phyloP scores from a whole-genome alignment of 1,140 invertebrate species.

The Luehdorfia chinensis region DNA sequence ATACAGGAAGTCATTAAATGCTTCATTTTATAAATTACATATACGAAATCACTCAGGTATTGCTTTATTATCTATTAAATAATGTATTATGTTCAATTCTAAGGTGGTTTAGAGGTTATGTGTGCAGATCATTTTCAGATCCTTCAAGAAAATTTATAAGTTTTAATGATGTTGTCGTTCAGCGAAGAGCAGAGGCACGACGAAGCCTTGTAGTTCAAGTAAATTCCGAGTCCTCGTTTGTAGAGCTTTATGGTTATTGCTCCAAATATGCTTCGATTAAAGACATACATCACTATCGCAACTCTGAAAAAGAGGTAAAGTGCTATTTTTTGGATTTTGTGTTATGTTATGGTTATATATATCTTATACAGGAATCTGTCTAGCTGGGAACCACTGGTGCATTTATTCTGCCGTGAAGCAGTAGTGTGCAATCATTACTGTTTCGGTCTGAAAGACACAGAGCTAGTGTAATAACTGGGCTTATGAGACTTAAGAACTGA shows the following conservation, averaged over 20 bases:
- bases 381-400: no score
- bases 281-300: conserved; percentile 80
- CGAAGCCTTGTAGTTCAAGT: conserved; percentile 81
- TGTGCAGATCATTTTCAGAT: conserved; percentile 55
- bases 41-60: conserved; percentile 54
- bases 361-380: no score
- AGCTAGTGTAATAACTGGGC: no score
- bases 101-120: conserved; percentile 56
- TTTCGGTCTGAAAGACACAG: no score
- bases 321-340: no score
- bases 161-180: conserved; percentile 61
- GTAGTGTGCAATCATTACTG: no score
- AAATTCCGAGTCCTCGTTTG: conserved; percentile 79
- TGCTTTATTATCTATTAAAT: conserved; percentile 3
- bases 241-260: conserved; percentile 81
- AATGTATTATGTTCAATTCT: conserved; percentile 20
- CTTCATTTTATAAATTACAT: conserved; percentile 42
- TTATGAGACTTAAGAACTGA: no score
- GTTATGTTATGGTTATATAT: no score
- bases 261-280: conserved; percentile 78
- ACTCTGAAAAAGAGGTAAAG: conserved; percentile 61
- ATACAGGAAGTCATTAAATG: conserved; percentile 46
- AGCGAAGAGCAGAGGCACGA: conserved; percentile 77
- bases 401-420: no score
- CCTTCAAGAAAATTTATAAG: conserved; percentile 47